Base-by-base conservation (phyloP, 2,888 invertebrate species). In the Bombylius discolor region DNA sequence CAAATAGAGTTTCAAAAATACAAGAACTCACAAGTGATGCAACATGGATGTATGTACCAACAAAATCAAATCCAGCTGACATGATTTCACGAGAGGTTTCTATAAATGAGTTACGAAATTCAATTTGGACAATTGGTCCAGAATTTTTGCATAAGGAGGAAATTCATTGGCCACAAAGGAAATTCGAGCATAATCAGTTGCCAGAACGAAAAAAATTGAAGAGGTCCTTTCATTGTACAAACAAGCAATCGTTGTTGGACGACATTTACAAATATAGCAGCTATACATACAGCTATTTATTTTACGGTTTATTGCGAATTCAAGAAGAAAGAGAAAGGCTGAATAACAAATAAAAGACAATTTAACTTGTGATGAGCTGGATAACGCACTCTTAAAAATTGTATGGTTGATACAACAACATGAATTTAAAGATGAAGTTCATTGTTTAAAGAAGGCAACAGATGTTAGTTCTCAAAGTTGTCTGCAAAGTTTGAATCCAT, bases 1-100 rank as follows among this genome's bases (percentile, higher is more conserved):
- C 64, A 1, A 68, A 58, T 32, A 53, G 62, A 5, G 61, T 62
- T 5, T 47, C 59, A 6, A 54, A 55, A 32, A 61, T 63, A n/a
- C 36, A 59, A 11, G 56, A 60, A 5, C 46, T 47, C 5, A 51
- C 58, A 9, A n/a, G 55, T 3, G 14, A 23, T 4, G 49, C 46
- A 1, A 44, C 33, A n/a, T 61, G 61, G 62, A 51, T 54, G 6
- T 61, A 62, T 47, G 56, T 62, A 1, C 49, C 53, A 9, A 51
- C 60, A 23, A 49, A 36, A 9, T 7, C 44, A 13, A 63, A 64
- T 49, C 59, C 60, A n/a, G 61, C 62, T 1, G 62, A 62, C 48
- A 48, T 59, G 4, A 54, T 58, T 13, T 62, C 63, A 8, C 53
- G 62, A n/a, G 62, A 62, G 9, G 51, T 52, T 4, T 12, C 44